A percentile compares a stretch with the other conserved stretches of the same genome.
These are phyloP conservation scores for Podarcis lilfordi DNA, from an alignment of 2,797 vertebrate genomes.

Conservation along the genomic window DNA sequence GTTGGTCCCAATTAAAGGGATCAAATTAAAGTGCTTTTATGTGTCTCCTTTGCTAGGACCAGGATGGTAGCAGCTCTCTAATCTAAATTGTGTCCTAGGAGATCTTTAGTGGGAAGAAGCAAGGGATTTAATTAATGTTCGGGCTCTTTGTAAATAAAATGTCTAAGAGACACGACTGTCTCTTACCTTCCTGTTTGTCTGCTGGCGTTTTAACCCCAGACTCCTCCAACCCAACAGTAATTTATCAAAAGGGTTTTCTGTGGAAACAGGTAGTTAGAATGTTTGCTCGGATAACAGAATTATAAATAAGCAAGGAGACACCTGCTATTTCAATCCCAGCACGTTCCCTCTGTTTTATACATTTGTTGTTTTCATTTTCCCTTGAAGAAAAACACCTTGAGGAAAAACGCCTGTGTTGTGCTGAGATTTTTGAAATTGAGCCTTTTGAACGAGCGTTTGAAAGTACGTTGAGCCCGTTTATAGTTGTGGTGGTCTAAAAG, in stretches of 20 bases:
- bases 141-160: slow-evolving; percentile 44
- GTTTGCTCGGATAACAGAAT: slow-evolving; percentile 32
- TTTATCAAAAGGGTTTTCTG: slow-evolving; percentile 55
- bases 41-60: slow-evolving; percentile 9
- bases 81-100: slow-evolving; percentile 3
- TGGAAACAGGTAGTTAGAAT: slow-evolving; percentile 28
- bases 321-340: neutral
- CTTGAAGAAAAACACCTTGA: neutral
- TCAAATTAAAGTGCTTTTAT: slow-evolving; percentile 33
- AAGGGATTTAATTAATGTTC: slow-evolving; percentile 12
- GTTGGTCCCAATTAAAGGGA: slow-evolving; percentile 27
- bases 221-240: slow-evolving; percentile 34
- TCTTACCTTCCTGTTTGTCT: slow-evolving; percentile 35
- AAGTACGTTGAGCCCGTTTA: neutral
- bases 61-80: neutral
- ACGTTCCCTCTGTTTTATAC: neutral
- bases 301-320: slow-evolving; percentile 21
- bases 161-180: slow-evolving; percentile 18
- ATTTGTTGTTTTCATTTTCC: slow-evolving; percentile 1
- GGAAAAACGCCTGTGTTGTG: neutral
- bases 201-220: slow-evolving; percentile 50
- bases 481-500: neutral
- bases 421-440: neutral
- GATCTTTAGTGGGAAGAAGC: slow-evolving; percentile 29
- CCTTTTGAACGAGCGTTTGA: slow-evolving; percentile 1